A percentile compares a stretch with the other conserved stretches of the same genome.
phyloP scores from a whole-genome alignment of 2,888 invertebrate genomes.

The Hedya salicella region DNA sequence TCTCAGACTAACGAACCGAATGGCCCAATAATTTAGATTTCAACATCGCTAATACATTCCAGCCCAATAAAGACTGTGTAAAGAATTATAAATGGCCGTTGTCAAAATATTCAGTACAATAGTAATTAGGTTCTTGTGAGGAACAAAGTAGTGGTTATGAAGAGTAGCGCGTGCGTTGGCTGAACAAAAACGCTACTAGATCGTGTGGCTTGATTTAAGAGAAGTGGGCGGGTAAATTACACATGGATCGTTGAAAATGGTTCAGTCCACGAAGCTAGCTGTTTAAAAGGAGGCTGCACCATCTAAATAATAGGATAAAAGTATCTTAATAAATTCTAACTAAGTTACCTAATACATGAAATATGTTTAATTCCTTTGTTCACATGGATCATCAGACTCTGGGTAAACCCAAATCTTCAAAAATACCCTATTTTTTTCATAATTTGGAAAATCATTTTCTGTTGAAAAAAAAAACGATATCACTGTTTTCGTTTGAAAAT shows the following conservation, averaged over 20 bases:
- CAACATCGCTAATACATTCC: slow-evolving; percentile 52
- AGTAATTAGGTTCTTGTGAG: slow-evolving; percentile 80
- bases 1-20: slow-evolving; percentile 12
- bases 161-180: slow-evolving; percentile 74
- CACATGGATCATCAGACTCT: too few species aligned
- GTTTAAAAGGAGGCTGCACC: not conserved
- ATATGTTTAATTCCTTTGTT: too few species aligned
- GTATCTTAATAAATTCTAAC: too few species aligned
- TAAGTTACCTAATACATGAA: too few species aligned
- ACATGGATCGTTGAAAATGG: not conserved
- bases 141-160: slow-evolving; percentile 75
- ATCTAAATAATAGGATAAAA: too few species aligned
- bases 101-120: slow-evolving; percentile 82
- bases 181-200: slow-evolving; percentile 75
- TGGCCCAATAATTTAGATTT: slow-evolving; percentile 47
- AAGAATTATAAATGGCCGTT: slow-evolving; percentile 79
- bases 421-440: too few species aligned
- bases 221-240: slow-evolving; percentile 45
- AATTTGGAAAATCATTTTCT: too few species aligned
- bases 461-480: too few species aligned
- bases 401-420: too few species aligned
- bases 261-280: not conserved
- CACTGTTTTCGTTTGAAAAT: too few species aligned
- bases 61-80: slow-evolving; percentile 66
- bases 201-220: slow-evolving; percentile 59